Evolutionary conservation across 2,113 vertebrate species (phyloP).

Genomic region (Poeciliopsis turrubarensis): DNA sequence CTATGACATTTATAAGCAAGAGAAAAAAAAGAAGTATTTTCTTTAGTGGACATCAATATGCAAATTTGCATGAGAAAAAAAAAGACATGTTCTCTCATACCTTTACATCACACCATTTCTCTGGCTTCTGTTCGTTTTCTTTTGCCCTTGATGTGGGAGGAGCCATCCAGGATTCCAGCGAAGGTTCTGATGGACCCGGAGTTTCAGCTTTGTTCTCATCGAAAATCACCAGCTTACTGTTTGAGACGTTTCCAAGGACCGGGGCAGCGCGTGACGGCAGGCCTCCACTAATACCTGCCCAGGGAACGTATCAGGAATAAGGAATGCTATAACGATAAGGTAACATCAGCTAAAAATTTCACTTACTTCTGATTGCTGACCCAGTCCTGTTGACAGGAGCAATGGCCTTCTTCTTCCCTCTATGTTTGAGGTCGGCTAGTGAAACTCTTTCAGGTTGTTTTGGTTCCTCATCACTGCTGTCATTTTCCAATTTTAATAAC

Average conservation of each 20-base stretch:
- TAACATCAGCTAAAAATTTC: neutral
- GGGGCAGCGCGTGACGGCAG: slow-evolving; percentile 71
- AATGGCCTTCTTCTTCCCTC: slow-evolving; percentile 87
- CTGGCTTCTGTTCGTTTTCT: slow-evolving; percentile 87
- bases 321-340: neutral
- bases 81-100: slow-evolving; percentile 65
- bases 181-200: slow-evolving; percentile 67
- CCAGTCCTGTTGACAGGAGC: slow-evolving; percentile 86
- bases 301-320: slow-evolving; percentile 18
- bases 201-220: slow-evolving; percentile 84
- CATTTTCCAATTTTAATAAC: slow-evolving; percentile 79
- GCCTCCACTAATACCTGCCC: slow-evolving; percentile 74
- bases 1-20: slow-evolving; percentile 38
- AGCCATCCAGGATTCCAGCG: slow-evolving; percentile 82
- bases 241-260: slow-evolving; percentile 66
- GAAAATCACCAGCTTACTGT: slow-evolving; percentile 82
- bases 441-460: slow-evolving; percentile 82
- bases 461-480: slow-evolving; percentile 61
- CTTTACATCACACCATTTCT: slow-evolving; percentile 88
- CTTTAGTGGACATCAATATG: neutral
- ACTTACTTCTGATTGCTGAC: slow-evolving; percentile 82
- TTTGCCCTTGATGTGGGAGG: slow-evolving; percentile 85
- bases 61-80: neutral
- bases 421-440: slow-evolving; percentile 86
- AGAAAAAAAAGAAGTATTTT: neutral